phyloP scores from a whole-genome alignment of 2,888 invertebrate genomes.

The Pharmacophagus antenor region DNA sequence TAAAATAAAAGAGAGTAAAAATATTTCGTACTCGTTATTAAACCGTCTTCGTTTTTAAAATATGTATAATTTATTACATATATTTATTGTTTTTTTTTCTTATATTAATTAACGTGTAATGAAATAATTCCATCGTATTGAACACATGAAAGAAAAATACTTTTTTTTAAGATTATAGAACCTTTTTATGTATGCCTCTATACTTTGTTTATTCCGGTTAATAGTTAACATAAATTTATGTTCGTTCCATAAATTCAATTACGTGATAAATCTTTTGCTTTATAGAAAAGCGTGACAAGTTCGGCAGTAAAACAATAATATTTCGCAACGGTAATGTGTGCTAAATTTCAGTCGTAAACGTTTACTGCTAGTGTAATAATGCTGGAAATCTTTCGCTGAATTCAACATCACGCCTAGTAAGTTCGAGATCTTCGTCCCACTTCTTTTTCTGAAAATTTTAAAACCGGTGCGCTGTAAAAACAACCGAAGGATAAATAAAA shows the following conservation, averaged over 20 bases:
- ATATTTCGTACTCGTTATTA: too few species aligned
- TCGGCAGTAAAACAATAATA: slow-evolving; percentile 26
- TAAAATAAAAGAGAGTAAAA: too few species aligned
- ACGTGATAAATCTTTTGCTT: slow-evolving; percentile 12
- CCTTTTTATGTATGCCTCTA: slow-evolving; percentile 1
- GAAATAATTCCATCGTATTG: slow-evolving; percentile 2
- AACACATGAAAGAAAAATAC: slow-evolving; percentile 14
- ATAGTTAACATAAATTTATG: slow-evolving; percentile 23
- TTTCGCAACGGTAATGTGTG: slow-evolving; percentile 26
- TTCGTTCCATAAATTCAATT: slow-evolving; percentile 23
- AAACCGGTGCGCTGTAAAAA: slow-evolving; percentile 42
- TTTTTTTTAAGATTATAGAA: slow-evolving; percentile 7
- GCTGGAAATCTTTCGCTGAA: slow-evolving; percentile 19
- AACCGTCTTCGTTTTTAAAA: too few species aligned
- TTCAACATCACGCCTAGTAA: slow-evolving; percentile 17
- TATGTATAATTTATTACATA: neutral
- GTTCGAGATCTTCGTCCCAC: slow-evolving; percentile 26
- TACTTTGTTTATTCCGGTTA: slow-evolving; percentile 22
- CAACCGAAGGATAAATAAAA: slow-evolving; percentile 46
- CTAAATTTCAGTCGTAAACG: slow-evolving; percentile 30
- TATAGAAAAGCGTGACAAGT: slow-evolving; percentile 27
- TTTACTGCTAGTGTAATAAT: slow-evolving; percentile 23
- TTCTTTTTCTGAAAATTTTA: slow-evolving; percentile 41
- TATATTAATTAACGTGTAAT: slow-evolving; percentile 3
- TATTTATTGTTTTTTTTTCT: neutral